These are phyloP conservation scores for Mechanitis mazaeus DNA, from an alignment of 2,888 invertebrate genomes.

Conservation along the genomic window DNA sequence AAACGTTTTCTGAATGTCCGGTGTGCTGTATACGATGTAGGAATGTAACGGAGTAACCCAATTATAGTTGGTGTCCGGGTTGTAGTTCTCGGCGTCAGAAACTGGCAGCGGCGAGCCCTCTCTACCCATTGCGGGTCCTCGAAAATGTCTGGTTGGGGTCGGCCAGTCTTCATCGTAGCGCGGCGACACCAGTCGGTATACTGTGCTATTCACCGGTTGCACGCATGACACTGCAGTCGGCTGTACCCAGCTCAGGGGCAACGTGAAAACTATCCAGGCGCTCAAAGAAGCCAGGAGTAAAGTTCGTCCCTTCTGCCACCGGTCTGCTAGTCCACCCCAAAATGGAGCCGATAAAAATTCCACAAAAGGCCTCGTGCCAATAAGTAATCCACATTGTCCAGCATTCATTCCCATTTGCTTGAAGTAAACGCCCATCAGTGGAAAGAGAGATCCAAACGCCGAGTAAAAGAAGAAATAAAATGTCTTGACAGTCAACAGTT, in stretches of 20 bases:
- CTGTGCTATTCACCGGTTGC: conserved; percentile 70
- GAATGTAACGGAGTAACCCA: conserved; percentile 95
- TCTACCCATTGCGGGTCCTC: conserved; percentile 46
- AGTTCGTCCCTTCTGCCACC: conserved; percentile 90
- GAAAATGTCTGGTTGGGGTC: conserved; percentile 43
- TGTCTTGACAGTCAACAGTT: conserved; percentile 94
- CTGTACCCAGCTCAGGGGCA: conserved; percentile 96
- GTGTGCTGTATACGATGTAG: conserved; percentile 91
- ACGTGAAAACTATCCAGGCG: conserved; percentile 97
- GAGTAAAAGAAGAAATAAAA: conserved; percentile 99
- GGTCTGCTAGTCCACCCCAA: conserved; percentile 96
- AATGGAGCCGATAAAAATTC: conserved; percentile 98
- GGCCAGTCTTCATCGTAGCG: conserved; percentile 55
- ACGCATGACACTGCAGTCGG: conserved; percentile 95
- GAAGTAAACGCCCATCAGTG: conserved; percentile 99
- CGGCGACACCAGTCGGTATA: conserved; percentile 79
- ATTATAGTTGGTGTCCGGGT: conserved; percentile 80
- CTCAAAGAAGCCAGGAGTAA: conserved; percentile 92
- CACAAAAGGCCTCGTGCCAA: conserved; percentile 96
- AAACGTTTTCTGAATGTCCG: conserved; percentile 96
- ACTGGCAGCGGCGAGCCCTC: conserved; percentile 84
- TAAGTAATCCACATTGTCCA: conserved; percentile 93
- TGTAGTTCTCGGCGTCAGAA: conserved; percentile 85
- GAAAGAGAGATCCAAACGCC: conserved; percentile 98
- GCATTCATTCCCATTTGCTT: conserved; percentile 99